Evolutionary conservation across 2,113 vertebrate species (phyloP).

Genomic region (Perccottus glenii): DNA sequence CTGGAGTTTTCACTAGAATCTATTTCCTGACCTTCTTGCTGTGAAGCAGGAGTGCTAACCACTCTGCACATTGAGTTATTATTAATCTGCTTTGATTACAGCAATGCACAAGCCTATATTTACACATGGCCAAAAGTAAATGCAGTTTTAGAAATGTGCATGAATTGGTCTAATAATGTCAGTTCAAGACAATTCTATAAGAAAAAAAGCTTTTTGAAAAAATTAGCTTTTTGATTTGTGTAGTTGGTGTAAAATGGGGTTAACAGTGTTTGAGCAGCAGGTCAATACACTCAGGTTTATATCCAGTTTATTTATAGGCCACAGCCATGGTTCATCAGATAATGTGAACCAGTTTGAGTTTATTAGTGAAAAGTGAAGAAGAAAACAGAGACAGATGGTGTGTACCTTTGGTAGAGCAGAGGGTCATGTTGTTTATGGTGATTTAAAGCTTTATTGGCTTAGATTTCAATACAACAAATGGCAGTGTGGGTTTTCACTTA

Average conservation of each 20-base stretch:
- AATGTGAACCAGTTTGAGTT: slow-evolving; percentile 11
- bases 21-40: too few relatives aligned
- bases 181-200: too few relatives aligned
- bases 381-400: slow-evolving; percentile 48
- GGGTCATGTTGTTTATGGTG: slow-evolving; percentile 64
- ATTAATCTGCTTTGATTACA: too few relatives aligned
- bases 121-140: too few relatives aligned
- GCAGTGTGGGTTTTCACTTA: slow-evolving; percentile 77
- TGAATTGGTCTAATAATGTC: too few relatives aligned
- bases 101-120: too few relatives aligned
- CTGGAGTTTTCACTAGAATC: too few relatives aligned
- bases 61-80: too few relatives aligned
- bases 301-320: neutral
- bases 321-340: neutral
- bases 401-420: slow-evolving; percentile 58
- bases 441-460: slow-evolving; percentile 81
- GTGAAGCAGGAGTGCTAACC: too few relatives aligned
- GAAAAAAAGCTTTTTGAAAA: too few relatives aligned
- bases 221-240: too few relatives aligned
- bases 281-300: neutral
- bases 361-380: slow-evolving; percentile 39
- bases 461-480: slow-evolving; percentile 79
- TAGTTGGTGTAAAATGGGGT: neutral
- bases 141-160: too few relatives aligned
- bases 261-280: slow-evolving; percentile 15